phyloP scores from a whole-genome alignment of 1,140 invertebrate species.

The Euura lappo region DNA sequence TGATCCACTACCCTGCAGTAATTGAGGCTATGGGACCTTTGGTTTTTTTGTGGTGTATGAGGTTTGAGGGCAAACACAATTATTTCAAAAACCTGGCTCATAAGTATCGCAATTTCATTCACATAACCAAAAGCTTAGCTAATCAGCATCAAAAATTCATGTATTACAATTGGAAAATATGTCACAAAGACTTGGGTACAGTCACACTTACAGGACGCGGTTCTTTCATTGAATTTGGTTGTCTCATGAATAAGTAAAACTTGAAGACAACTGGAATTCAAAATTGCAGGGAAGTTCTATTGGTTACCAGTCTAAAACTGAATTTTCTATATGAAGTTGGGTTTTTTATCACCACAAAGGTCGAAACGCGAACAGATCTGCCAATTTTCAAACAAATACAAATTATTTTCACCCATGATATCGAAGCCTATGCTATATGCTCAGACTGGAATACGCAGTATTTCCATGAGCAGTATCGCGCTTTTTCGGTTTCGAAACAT shows the following conservation, averaged over 20 bases:
- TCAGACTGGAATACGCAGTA: background rate
- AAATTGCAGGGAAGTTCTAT: background rate
- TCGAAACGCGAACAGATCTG: background rate
- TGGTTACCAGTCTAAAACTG: background rate
- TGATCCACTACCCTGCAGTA: constrained; percentile 23
- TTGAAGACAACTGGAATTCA: background rate
- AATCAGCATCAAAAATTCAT: background rate
- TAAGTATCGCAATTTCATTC: background rate
- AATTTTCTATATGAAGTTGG: background rate
- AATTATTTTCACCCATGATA: background rate
- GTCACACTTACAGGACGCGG: background rate
- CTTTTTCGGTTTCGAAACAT: background rate
- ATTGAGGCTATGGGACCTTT: constrained; percentile 24
- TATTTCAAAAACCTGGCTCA: background rate
- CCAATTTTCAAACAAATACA: background rate
- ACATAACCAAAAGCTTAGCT: background rate
- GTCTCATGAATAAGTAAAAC: background rate
- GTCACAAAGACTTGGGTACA: background rate
- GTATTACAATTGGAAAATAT: background rate
- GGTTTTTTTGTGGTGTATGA: constrained; percentile 21
- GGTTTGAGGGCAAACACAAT: constrained; percentile 23
- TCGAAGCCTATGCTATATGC: background rate
- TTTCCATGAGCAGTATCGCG: background rate
- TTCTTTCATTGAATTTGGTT: background rate
- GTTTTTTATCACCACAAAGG: background rate